phyloP scores from a whole-genome alignment of 2,113 vertebrate species.

The Nycticryphes semicollaris region DNA sequence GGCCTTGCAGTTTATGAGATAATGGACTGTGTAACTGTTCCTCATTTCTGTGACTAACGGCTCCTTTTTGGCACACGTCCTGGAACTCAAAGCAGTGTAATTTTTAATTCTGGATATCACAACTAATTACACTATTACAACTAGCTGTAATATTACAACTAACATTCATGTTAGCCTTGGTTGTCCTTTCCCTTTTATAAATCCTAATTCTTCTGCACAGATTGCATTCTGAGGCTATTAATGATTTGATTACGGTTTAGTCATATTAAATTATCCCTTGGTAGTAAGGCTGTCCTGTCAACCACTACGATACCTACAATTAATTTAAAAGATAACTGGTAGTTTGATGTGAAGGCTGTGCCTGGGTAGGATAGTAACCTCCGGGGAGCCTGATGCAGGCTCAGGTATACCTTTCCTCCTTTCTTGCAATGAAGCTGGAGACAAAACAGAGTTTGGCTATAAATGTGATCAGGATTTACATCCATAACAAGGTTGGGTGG shows the following conservation, averaged over 20 bases:
- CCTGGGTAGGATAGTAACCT: not conserved
- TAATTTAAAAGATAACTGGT: constrained; percentile 52
- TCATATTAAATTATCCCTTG: constrained; percentile 56
- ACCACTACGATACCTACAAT: constrained; percentile 34
- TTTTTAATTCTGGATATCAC: constrained; percentile 62
- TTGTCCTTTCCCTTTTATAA: constrained; percentile 47
- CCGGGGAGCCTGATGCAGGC: not conserved
- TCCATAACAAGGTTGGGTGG: not conserved
- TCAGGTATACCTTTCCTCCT: not conserved
- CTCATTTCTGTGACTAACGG: constrained; percentile 3
- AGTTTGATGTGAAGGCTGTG: not conserved
- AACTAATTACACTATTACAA: constrained; percentile 71
- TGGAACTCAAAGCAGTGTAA: constrained; percentile 27
- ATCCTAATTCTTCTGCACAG: constrained; percentile 22
- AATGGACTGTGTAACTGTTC: constrained; percentile 17
- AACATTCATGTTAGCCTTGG: constrained; percentile 54
- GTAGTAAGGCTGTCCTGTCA: constrained; percentile 42
- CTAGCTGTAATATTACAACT: constrained; percentile 51
- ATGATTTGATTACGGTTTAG: constrained; percentile 60
- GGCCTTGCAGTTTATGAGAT: not conserved
- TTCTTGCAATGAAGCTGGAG: not conserved
- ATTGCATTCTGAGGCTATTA: constrained; percentile 65
- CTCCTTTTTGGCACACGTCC: constrained; percentile 16
- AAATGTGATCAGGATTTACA: not conserved
- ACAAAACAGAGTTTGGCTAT: not conserved